Percentiles rank a stretch among this genome's conserved stretches.
phyloP scores from a whole-genome alignment of 2,888 invertebrate species.

The Thecophora atra region DNA sequence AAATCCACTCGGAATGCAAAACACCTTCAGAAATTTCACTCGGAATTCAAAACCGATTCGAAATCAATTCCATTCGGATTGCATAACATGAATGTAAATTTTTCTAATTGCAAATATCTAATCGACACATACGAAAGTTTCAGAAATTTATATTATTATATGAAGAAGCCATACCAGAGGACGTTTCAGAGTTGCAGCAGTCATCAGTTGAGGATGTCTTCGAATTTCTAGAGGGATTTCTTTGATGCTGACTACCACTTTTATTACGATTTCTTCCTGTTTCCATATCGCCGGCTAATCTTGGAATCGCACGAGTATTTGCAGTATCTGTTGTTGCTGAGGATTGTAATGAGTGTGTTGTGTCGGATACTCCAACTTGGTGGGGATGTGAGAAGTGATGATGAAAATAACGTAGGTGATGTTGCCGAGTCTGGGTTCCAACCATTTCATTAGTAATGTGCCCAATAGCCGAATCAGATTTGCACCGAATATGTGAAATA shows the following conservation, averaged over 20 bases:
- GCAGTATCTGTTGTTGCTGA: conserved; percentile 38
- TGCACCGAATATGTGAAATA: conserved; percentile 14
- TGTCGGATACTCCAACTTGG: conserved; percentile 10
- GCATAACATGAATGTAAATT: too few relatives aligned
- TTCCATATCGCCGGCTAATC: conserved; percentile 41
- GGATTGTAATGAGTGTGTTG: conserved; percentile 41
- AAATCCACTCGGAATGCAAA: too few relatives aligned
- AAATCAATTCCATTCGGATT: too few relatives aligned
- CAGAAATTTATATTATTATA: too few relatives aligned
- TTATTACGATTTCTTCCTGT: conserved; percentile 36
- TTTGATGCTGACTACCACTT: conserved; percentile 18
- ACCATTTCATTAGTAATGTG: conserved; percentile 50
- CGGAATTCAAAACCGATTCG: too few relatives aligned
- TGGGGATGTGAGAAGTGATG: conserved; percentile 38
- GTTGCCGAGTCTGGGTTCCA: conserved; percentile 47
- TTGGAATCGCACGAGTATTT: conserved; percentile 26
- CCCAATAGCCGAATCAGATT: conserved; percentile 27
- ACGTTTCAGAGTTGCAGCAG: conserved; percentile 38
- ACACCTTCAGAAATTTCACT: too few relatives aligned
- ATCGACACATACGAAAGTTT: too few relatives aligned
- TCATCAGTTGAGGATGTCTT: conserved; percentile 34
- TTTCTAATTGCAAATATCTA: too few relatives aligned
- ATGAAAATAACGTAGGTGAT: conserved; percentile 26
- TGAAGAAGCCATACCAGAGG: conserved; percentile 47
- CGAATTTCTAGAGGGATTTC: conserved; percentile 25